Base-by-base conservation (phyloP, 1,140 invertebrate species). In the Heliconius hermathena region DNA sequence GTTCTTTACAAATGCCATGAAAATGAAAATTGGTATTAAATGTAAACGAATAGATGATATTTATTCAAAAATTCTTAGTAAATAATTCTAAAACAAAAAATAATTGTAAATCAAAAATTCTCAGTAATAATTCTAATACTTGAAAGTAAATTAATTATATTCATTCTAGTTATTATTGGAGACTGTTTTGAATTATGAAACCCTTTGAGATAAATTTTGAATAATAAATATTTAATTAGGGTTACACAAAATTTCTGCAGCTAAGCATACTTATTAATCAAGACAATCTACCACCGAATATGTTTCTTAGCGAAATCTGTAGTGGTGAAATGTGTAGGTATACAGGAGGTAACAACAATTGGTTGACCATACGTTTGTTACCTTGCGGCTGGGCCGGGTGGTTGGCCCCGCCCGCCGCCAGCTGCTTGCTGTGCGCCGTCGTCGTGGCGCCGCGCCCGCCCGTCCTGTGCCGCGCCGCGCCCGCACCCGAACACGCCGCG, bases 341-440 rank as follows among this genome's bases (percentile, higher is more conserved):
- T 46, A 46, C 41, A 46, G 83, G 80, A 87, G 84, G 83, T 88
- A 89, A 90, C 85, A 93, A 90, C 82, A 90, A 90, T 85, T 85
- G 89, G 86, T 87, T 77, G 91, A 90, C 90, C 93, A 90, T 95
- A 95, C 93, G 94, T 95, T 95, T 95, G 93, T 93, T 96, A 95
- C 95, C 95, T 96, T 96, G 95, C 95, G 95, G 95, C 95, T 96
- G 95, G 96, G 90, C 96, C 93, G 94, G 94, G 93, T 94, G 94
- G 96, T 95, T 97, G 96, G 93, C 95, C 95, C 92, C 96, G 95
- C 89, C 96, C 95, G 94, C 95, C 95, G 92, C 95, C 90, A 94
- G 92, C 93, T 95, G 95, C 93, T 97, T 97, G 94, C 97, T 97
- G 95, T 97, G 97, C 86, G 97, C 96, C 95, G 97, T 97, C 96